A percentile compares a stretch with the other conserved stretches of the same genome.
phyloP scores from a whole-genome alignment of 2,797 vertebrate species.

The Cossypha heuglini region DNA sequence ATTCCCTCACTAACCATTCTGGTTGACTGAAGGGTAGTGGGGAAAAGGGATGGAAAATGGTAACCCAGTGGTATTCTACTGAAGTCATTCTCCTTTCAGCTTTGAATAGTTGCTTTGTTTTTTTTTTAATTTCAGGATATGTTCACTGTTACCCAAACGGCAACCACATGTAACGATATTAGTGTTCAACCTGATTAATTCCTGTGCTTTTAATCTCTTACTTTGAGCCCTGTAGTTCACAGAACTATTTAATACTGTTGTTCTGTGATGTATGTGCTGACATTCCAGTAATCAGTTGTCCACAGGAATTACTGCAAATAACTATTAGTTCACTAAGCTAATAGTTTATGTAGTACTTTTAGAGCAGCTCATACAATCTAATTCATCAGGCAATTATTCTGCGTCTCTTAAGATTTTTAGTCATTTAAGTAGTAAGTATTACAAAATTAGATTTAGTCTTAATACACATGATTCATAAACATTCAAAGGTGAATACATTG shows the following conservation, averaged over 20 bases:
- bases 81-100: background rate
- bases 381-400: slow-evolving; percentile 33
- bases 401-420: slow-evolving; percentile 29
- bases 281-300: background rate
- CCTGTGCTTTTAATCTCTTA: background rate
- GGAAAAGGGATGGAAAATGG: background rate
- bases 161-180: background rate
- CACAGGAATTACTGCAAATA: slow-evolving; percentile 10
- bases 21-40: background rate
- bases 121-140: background rate
- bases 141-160: background rate
- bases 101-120: background rate
- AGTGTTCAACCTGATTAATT: background rate
- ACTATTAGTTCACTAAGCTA: slow-evolving; percentile 9
- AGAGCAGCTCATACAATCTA: background rate
- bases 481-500: background rate
- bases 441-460: background rate
- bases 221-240: background rate
- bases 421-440: slow-evolving; percentile 16
- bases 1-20: background rate
- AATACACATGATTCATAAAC: slow-evolving; percentile 1
- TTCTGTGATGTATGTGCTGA: background rate
- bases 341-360: slow-evolving; percentile 10
- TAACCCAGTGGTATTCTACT: background rate
- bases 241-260: background rate